Evolutionary conservation across 2,113 vertebrate genomes (phyloP).

Genomic region (Notarius lentiginosus): DNA sequence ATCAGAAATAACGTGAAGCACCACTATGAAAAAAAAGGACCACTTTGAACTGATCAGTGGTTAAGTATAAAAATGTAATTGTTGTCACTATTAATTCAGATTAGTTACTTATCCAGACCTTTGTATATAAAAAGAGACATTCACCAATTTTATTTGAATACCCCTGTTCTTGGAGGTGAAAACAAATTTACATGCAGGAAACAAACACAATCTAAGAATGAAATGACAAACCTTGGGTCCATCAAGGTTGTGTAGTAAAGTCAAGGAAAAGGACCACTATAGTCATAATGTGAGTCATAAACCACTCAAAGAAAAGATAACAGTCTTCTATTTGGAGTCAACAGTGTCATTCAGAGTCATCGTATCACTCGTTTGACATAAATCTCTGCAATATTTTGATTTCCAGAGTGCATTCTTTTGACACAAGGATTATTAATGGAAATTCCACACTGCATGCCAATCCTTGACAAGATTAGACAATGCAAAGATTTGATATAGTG

Average conservation of each 20-base stretch:
- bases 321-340: constrained; percentile 67
- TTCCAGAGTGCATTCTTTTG: constrained; percentile 53
- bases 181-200: constrained; percentile 23
- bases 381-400: constrained; percentile 73
- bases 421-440: constrained; percentile 32
- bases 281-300: constrained; percentile 54
- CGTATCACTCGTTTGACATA: constrained; percentile 61
- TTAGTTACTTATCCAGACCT: not conserved
- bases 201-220: constrained; percentile 50
- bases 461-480: constrained; percentile 8
- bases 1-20: not conserved
- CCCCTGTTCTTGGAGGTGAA: not conserved
- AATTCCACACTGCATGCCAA: not conserved
- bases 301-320: constrained; percentile 66
- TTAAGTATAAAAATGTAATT: not conserved
- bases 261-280: constrained; percentile 64
- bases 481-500: not conserved
- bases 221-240: constrained; percentile 57
- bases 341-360: constrained; percentile 60
- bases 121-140: not conserved
- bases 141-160: constrained; percentile 57
- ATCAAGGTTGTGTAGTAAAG: constrained; percentile 48
- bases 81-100: not conserved
- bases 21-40: not conserved
- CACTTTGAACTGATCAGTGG: not conserved